A percentile compares a stretch with the other conserved stretches of the same genome.
phyloP scores from a whole-genome alignment of 1,140 invertebrate species.

The Ceratosolen solmsi region DNA sequence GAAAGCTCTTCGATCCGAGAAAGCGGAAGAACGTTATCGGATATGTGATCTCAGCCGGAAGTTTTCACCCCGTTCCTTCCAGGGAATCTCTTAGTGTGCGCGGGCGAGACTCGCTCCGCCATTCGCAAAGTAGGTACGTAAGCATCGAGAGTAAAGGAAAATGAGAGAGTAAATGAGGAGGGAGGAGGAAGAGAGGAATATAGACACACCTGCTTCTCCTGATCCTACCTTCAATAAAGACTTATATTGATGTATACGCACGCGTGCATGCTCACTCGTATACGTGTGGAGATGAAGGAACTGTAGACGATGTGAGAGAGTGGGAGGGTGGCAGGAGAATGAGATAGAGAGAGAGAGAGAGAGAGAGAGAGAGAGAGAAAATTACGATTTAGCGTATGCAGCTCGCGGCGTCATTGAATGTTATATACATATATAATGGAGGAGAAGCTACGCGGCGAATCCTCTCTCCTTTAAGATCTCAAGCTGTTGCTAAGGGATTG shows the following conservation, averaged over 20 bases:
- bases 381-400: not conserved
- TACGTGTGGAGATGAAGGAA: not conserved
- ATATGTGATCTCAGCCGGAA: slow-evolving; percentile 48
- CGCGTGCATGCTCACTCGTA: not conserved
- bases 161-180: not conserved
- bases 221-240: slow-evolving; percentile 24
- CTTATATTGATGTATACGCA: not conserved
- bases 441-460: slow-evolving; percentile 58
- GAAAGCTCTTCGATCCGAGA: slow-evolving; percentile 22
- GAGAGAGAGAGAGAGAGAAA: not conserved
- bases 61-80: slow-evolving; percentile 59
- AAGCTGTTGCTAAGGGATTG: slow-evolving; percentile 75
- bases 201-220: not conserved
- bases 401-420: slow-evolving; percentile 55
- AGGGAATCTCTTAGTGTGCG: slow-evolving; percentile 50
- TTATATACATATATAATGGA: slow-evolving; percentile 37
- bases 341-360: not conserved
- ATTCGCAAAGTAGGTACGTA: slow-evolving; percentile 28
- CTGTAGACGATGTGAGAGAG: not conserved
- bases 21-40: slow-evolving; percentile 46
- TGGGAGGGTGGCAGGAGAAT: too few relatives aligned
- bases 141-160: not conserved
- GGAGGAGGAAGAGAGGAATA: not conserved
- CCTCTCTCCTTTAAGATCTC: slow-evolving; percentile 73
- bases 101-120: slow-evolving; percentile 36